phyloP scores from a whole-genome alignment of 1,140 invertebrate species.

The Caenorhabditis inopinata region DNA sequence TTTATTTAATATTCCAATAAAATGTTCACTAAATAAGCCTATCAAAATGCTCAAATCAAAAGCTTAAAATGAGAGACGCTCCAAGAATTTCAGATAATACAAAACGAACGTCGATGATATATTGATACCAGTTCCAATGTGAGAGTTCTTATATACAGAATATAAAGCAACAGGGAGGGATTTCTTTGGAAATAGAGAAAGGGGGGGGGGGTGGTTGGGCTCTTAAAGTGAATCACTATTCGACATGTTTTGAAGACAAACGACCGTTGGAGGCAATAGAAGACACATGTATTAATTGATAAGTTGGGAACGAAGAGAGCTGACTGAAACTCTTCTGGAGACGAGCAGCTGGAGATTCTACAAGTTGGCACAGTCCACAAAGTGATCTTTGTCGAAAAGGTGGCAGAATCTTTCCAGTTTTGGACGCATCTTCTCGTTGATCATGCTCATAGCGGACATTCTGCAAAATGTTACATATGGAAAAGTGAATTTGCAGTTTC shows the following conservation, averaged over 20 bases:
- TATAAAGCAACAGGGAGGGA: background rate
- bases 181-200: too few relatives aligned
- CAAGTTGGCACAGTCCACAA: constrained; percentile 36
- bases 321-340: background rate
- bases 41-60: too few relatives aligned
- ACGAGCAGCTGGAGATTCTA: constrained; percentile 22
- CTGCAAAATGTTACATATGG: constrained; percentile 20
- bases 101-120: background rate
- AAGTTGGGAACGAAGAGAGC: too few relatives aligned
- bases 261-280: too few relatives aligned
- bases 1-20: too few relatives aligned
- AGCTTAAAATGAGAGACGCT: too few relatives aligned
- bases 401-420: constrained; percentile 38
- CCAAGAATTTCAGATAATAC: too few relatives aligned
- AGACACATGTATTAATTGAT: too few relatives aligned
- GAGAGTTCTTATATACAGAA: constrained; percentile 1
- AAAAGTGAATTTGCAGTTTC: too few relatives aligned
- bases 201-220: background rate
- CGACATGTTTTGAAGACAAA: background rate
- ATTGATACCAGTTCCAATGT: background rate
- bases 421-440: background rate
- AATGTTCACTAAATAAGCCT: too few relatives aligned
- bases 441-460: constrained; percentile 39
- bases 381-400: constrained; percentile 35
- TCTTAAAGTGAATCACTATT: background rate